Evolutionary conservation across 2,113 vertebrate genomes (phyloP), one percentile per base, ranked within the genome.

Genomic region (Phalacrocorax brasilianus): DNA sequence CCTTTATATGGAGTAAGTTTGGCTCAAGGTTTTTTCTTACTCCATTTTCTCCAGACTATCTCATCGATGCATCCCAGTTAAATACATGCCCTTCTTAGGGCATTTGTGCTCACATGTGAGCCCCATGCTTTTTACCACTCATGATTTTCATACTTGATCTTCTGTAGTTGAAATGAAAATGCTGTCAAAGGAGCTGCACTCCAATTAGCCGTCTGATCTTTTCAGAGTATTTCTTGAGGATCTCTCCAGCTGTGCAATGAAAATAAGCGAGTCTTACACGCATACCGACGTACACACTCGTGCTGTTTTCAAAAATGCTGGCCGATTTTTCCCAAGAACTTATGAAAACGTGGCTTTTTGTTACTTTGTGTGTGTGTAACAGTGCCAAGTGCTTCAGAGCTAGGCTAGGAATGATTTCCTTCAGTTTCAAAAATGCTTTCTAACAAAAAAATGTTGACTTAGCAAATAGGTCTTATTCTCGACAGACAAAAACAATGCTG

Each of bases 201-300:
- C 42, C 61, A 21, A 1, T 12, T 27, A 40, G n/a, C 62, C 0
- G 0, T 32, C 66, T 2, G 16, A 26, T n/a, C 47, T 88, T 71
- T 21, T 28, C 28, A 59, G 70, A 56, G 12, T 32, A 4, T 49
- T 65, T 83, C 35, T 47, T 61, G 45, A 76, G 45, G 9, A 50
- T 11, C 13, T 58, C 15, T 89, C 28, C 16, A 33, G 67, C n/a
- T 52, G 55, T 58, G 27, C 83, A 65, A 1, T 28, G 35, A 58
- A 73, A 80, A 8, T 42, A 53, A 61, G 59, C 24, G 30, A 47
- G 9, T n/a, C 27, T 35, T 24, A 24, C 11, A 12, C 52, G 5
- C 23, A 3, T 13, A 12, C 27, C 45, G 28, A 47, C 4, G 2
- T 10, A 15, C 15, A 42, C 27, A 7, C 20, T 44, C 0, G 0